Evolutionary conservation across 1,140 invertebrate genomes (phyloP).

Genomic region (Meloidogyne floridensis): DNA sequence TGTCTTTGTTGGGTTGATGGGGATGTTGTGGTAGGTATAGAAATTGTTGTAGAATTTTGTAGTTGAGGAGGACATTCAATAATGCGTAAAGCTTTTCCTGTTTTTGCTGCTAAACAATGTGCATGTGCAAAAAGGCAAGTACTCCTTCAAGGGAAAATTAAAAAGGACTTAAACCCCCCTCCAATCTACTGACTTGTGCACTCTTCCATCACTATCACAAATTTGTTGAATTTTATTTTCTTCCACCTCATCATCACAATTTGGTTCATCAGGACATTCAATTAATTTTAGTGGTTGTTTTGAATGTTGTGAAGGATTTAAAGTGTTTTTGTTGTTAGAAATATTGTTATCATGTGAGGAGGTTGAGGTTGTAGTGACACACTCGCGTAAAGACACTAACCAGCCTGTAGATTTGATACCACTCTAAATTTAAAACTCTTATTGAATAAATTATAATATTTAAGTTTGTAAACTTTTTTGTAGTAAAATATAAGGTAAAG

Average conservation of each 20-base stretch:
- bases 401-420: conserved; percentile 11
- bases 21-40: not conserved
- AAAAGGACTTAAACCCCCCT: not conserved
- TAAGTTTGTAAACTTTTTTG: no score
- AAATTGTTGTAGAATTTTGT: not conserved
- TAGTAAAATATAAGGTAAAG: no score
- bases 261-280: conserved; percentile 15
- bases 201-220: conserved; percentile 48
- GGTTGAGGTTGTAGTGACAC: not conserved
- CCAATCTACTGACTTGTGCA: conserved; percentile 40
- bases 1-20: not conserved
- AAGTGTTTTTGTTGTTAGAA: not conserved
- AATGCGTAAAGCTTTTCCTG: conserved; percentile 45
- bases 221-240: conserved; percentile 29
- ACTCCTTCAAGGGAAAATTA: conserved; percentile 45
- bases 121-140: conserved; percentile 54
- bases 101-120: conserved; percentile 55
- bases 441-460: not conserved
- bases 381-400: conserved; percentile 40
- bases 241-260: not conserved
- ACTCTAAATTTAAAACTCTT: not conserved
- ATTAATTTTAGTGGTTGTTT: conserved; percentile 11
- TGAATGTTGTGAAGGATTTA: not conserved
- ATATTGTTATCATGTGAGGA: not conserved
- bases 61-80: conserved; percentile 51